Base-by-base conservation (phyloP, 2,888 invertebrate genomes). In the Leptopilina syphax region DNA sequence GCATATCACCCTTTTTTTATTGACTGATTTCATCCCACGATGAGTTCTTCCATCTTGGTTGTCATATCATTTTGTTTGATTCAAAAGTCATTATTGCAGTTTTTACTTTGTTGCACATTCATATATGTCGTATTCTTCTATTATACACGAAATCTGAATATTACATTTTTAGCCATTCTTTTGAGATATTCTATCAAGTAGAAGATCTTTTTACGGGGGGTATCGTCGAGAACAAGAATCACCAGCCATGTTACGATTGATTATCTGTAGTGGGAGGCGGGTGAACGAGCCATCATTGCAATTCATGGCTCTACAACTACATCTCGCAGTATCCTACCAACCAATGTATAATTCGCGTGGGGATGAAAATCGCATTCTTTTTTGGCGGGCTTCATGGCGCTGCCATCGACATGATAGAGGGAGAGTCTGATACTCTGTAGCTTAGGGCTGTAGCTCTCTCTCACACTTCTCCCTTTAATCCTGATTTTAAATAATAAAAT, bases 161-260 rank as follows among this genome's bases (percentile, higher is more conserved):
- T 4, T 34, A 34, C 27, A 24, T 13, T 4, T 57, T 60, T 34
- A 57, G 13, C 34, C 34, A n/a, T 73, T 60, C 18, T 54, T 34
- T 27, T n/a, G 18, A 13, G 13, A 73, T 34, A n/a, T 57, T 27
- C 41, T n/a, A 8, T 57, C 9, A 57, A 73, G 50, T 47, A 12
- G 73, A 73, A 57, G 34, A 34, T 57, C 13, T 73, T 34, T 73
- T 60, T 57, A 10, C 8, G 9, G n/a, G 41, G 13, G 54, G 80
- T 83, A 82, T 82, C 79, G 66, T 65, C 80, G 80, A 77, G 34
- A 81, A 80, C 80, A 78, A 76, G 81, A 82, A 81, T 82, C 83
- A 82, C 83, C 87, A 88, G 89, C 90, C 89, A 89, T 89, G 90
- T 91, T 91, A 90, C 91, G 91, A 92, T 91, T 92, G 91, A 92